These are phyloP conservation scores for Laticauda laticaudata DNA, from an alignment of 2,113 vertebrate genomes.

Conservation along the genomic window DNA sequence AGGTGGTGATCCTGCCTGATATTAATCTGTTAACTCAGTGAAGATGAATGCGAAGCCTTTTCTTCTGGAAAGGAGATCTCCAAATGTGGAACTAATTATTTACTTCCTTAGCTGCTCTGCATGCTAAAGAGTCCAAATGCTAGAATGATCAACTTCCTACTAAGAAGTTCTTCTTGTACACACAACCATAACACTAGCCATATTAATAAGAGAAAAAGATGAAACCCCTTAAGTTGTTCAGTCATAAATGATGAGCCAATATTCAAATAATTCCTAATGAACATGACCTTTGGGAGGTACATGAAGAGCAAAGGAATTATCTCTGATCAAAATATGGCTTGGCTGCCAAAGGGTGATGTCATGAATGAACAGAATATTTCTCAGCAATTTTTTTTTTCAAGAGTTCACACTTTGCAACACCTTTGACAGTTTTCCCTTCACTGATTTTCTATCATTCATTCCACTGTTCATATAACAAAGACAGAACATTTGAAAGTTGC, in stretches of 20 bases:
- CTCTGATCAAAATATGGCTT: not conserved
- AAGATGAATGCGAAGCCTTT: not conserved
- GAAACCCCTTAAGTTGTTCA: not conserved
- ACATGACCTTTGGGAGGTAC: not conserved
- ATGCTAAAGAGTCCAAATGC: not conserved
- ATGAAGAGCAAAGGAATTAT: not conserved
- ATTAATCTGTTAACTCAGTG: not conserved
- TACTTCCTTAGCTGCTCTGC: not conserved
- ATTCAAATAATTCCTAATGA: not conserved
- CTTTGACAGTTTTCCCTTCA: not conserved
- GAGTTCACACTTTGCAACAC: not conserved
- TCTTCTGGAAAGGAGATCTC: not conserved
- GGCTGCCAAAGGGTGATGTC: not conserved
- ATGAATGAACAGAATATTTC: not conserved
- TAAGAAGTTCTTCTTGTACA: not conserved
- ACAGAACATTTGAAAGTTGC: constrained; percentile 17
- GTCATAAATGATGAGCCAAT: not conserved
- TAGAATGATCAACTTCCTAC: not conserved
- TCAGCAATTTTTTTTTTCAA: not conserved
- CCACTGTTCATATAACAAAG: not conserved
- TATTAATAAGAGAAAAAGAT: not conserved
- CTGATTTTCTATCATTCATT: not conserved
- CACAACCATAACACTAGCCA: not conserved
- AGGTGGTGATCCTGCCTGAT: not conserved
- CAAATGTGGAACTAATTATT: not conserved